Evolutionary conservation across 64 coral and sea anemone genomes (phyloP), one percentile per base, ranked within the genome.

Genomic region (Catalaphyllia jardinei): DNA sequence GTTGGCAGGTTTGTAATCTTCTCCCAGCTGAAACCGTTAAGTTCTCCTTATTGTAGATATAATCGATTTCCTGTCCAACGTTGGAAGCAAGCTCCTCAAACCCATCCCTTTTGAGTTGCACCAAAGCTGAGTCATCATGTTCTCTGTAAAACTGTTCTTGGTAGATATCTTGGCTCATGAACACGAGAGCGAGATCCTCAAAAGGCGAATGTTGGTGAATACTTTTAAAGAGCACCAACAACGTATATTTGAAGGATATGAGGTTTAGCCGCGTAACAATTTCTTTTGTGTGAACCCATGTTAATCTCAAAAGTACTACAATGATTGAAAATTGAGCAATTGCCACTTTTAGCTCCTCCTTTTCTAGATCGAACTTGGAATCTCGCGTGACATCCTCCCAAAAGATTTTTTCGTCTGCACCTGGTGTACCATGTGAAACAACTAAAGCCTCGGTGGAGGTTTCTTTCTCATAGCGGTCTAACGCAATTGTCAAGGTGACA

Each of bases 111-210:
- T 78, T 86, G 0, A 92, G 62, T 14, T 78, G 13, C 74, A 51
- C 49, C 38, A 86, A 49, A 15, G 33, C 72, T 27, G 54, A 92
- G 1, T 59, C 62, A 54, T 92, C 74, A 60, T 92, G 50, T 42
- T 92, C 82, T 62, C 72, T 57, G 82, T 86, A 92, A 60, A 24
- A 38, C 29, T 16, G n/a, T 31, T 86, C 80, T 4, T 86, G 52
- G 38, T 91, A 67, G 25, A 84, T 78, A 24, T 91, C 89, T 20
- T 31, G 65, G 89, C 89, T 84, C 67, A 91, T 71, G 24, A 84
- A 91, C 10, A 83, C 52, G 80, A 91, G 28, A 11, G 50, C 89
- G 14, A 91, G 33, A 7, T 91, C 19, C 2, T 57, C 71, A 28
- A 52, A 60, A 60, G 67, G 19, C 3, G 51, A 69, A 39, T 75